These are phyloP conservation scores for Poeciliopsis paucimaculata DNA, from an alignment of 2,797 vertebrate species.

Conservation along the genomic window DNA sequence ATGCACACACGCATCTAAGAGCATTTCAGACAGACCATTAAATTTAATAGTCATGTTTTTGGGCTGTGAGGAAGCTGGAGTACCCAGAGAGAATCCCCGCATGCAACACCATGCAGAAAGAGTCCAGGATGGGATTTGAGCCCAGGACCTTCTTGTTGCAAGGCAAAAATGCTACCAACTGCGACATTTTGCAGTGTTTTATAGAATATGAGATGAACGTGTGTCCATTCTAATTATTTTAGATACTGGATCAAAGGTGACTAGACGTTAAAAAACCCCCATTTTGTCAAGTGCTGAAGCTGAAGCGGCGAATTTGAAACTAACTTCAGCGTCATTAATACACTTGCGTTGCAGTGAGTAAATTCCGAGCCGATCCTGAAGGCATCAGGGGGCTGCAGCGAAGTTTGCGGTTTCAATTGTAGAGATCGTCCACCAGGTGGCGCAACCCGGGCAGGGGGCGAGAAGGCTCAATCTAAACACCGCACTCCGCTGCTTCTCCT, in stretches of 20 bases:
- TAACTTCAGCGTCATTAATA: background rate
- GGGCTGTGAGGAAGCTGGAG: background rate
- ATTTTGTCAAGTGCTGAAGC: background rate
- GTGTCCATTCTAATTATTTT: background rate
- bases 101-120: background rate
- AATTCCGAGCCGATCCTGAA: constrained; percentile 46
- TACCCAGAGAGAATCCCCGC: background rate
- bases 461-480: constrained; percentile 51
- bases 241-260: background rate
- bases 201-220: background rate
- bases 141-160: too few species aligned
- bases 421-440: constrained; percentile 70
- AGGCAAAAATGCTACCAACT: too few species aligned
- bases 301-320: background rate
- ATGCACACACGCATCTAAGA: background rate
- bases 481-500: constrained; percentile 59
- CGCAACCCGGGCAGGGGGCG: constrained; percentile 47
- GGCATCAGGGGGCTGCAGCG: constrained; percentile 32
- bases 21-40: background rate
- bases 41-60: background rate
- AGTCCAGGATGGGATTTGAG: background rate
- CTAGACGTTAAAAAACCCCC: background rate
- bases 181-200: background rate
- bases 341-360: background rate
- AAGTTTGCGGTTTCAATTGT: constrained; percentile 26